phyloP scores from a whole-genome alignment of 1,140 invertebrate genomes.

The Cepaea nemoralis region DNA sequence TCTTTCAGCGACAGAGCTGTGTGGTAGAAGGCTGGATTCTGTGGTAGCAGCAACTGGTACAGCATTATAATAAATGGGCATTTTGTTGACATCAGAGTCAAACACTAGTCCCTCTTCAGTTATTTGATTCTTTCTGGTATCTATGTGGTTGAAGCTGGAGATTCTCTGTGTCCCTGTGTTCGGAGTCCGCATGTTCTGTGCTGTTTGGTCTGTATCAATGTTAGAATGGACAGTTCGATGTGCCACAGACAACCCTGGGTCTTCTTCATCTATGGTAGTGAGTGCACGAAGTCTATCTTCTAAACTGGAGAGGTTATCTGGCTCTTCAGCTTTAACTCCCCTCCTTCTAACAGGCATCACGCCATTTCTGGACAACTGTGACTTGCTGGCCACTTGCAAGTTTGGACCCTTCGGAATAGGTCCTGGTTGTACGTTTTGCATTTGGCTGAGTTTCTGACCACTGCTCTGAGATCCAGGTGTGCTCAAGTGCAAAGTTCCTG shows the following conservation, averaged over 20 bases:
- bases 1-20: no score
- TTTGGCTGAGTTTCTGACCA: not conserved
- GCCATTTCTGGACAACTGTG: not conserved
- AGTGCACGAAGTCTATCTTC: constrained; percentile 35
- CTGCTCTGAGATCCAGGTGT: not conserved
- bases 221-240: not conserved
- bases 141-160: no score
- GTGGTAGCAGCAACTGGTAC: no score
- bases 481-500: not conserved
- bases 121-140: no score
- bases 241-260: not conserved
- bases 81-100: no score
- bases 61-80: no score
- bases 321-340: not conserved
- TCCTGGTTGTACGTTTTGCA: not conserved
- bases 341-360: not conserved
- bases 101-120: no score
- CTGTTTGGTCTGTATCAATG: not conserved
- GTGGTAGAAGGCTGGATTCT: no score
- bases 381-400: not conserved
- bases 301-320: not conserved
- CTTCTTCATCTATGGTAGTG: constrained; percentile 38
- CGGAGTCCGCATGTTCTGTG: no score
- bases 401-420: constrained; percentile 14
- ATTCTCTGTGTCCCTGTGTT: no score